A percentile compares a stretch with the other conserved stretches of the same genome.
Conservation (phyloP, 2,797 vertebrate species). For the Chelon auratus region DNA sequence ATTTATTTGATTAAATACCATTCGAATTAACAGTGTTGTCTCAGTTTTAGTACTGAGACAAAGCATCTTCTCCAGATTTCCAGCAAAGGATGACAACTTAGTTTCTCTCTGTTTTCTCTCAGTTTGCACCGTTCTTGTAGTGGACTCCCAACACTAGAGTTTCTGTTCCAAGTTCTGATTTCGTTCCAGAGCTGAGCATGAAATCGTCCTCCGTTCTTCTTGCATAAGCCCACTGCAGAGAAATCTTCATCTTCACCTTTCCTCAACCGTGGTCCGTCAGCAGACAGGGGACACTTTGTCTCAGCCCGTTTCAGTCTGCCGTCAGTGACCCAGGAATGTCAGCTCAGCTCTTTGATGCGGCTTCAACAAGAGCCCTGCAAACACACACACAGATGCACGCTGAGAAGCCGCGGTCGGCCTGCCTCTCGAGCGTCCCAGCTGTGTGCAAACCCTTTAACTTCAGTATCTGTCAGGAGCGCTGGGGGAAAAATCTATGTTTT, state of each 20-base stretch:
- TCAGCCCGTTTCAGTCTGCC: slow-evolving; percentile 50
- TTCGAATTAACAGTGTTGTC: too few relatives aligned
- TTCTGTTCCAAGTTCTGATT: slow-evolving; percentile 30
- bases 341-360: slow-evolving; percentile 67
- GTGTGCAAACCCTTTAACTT: slow-evolving; percentile 64
- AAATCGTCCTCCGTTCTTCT: slow-evolving; percentile 6
- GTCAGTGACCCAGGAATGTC: slow-evolving; percentile 61
- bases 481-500: slow-evolving; percentile 64
- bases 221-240: slow-evolving; percentile 33
- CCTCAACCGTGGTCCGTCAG: slow-evolving; percentile 54
- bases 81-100: not conserved
- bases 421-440: slow-evolving; percentile 65
- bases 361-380: slow-evolving; percentile 17
- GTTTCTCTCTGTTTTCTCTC: not conserved
- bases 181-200: slow-evolving; percentile 28
- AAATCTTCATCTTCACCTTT: slow-evolving; percentile 38
- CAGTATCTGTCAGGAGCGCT: slow-evolving; percentile 63
- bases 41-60: too few relatives aligned
- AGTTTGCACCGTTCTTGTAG: not conserved
- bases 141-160: not conserved
- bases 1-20: too few relatives aligned
- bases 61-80: not conserved
- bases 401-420: slow-evolving; percentile 22
- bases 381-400: slow-evolving; percentile 10
- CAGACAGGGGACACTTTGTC: slow-evolving; percentile 51